Base-by-base conservation (phyloP, 2,888 invertebrate genomes). In the Caenorhabditis doughertyi region DNA sequence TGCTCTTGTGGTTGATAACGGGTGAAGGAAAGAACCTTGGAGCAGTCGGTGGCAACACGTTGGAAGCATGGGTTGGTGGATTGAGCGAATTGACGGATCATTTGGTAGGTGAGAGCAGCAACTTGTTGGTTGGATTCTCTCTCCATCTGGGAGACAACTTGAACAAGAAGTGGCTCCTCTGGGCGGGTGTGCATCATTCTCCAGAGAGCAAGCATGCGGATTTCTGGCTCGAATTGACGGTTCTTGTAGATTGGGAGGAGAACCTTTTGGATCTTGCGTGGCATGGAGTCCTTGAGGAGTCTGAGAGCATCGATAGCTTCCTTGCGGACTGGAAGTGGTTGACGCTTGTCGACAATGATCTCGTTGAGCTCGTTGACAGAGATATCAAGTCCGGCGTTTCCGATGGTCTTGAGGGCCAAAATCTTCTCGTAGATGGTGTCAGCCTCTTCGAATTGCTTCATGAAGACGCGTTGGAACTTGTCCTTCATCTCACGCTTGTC, bases 251-350 rank as follows among this genome's bases (percentile, higher is more conserved):
- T 72, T 62, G 91, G 91, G 64, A 82, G 82, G 16, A 82, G 82
- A 16, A 82, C 77, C 62, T 72, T 67, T 55, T 84, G 84, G 70
- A 84, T 67, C 79, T 84, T 83, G 73, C 80, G 82, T 72, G 85
- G 84, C 85, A 85, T 83, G 49, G 64, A 42, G 42, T 84, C 82
- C 53, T 58, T 65, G 68, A 68, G 81, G 49, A 76, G 89, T 62
- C 90, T 87, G 67, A 91, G 85, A 32, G 90, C 88, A 51, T 88
- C 85, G 74, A 90, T 84, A 77, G 91, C 91, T 67, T 88, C 83
- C 56, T 79, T 77, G 72, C 90, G 89, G 62, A 89, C 86, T 44
- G 86, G 55, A 51, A 84, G 85, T 73, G 84, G 72, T 67, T 89
- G 81, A 23, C 67, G 60, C 60, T 73, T 71, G 85, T 90, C 85